A percentile compares a stretch with the other conserved stretches of the same genome.
Conservation (phyloP, 2,797 vertebrate genomes). For the Ptychadena robeensis region DNA sequence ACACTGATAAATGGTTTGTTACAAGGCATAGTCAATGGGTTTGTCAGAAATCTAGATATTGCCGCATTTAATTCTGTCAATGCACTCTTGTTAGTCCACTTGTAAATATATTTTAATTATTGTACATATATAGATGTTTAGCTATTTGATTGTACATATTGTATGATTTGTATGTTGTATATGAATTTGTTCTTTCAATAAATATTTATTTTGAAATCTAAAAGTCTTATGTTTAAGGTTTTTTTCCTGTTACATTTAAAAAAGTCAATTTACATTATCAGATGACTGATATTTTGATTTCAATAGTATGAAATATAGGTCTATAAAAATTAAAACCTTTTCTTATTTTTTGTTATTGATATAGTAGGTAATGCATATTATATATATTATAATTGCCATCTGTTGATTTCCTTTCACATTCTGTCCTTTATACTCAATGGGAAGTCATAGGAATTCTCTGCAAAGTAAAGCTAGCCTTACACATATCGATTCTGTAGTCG, state of each 20-base stretch:
- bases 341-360: too few species aligned
- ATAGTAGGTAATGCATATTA: too few species aligned
- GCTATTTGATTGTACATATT: conserved; percentile 38
- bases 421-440: too few species aligned
- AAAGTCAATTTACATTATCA: conserved; percentile 30
- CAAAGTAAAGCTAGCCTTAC: too few species aligned
- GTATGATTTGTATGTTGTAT: conserved; percentile 22
- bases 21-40: not conserved
- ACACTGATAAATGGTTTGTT: not conserved
- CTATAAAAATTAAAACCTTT: too few species aligned
- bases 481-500: too few species aligned
- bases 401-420: too few species aligned
- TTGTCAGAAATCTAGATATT: not conserved
- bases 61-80: not conserved
- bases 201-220: conserved; percentile 51
- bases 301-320: too few species aligned
- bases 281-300: not conserved
- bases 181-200: conserved; percentile 37
- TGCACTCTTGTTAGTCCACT: not conserved
- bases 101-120: conserved; percentile 27
- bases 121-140: conserved; percentile 45
- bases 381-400: too few species aligned
- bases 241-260: not conserved
- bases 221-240: not conserved
- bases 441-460: too few species aligned